Percentiles rank a stretch among this genome's conserved stretches.
Conservation (phyloP, 1,140 invertebrate species). For the Laupala kohalensis region DNA sequence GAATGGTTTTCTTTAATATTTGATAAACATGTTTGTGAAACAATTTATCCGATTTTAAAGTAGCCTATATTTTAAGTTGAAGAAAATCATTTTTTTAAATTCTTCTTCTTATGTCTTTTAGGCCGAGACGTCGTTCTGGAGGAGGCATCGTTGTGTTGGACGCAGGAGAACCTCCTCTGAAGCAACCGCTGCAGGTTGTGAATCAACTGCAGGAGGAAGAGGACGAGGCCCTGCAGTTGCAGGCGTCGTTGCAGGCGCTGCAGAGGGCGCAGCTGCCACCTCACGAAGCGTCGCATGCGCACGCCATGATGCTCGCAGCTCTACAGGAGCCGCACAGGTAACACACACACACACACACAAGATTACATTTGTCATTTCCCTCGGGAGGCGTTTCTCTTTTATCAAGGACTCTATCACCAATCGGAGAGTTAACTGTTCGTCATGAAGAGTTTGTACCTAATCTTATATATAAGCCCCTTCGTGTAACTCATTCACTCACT, state of each 20-base stretch:
- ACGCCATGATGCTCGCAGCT: conserved; percentile 47
- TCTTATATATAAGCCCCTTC: no score
- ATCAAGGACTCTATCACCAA: no score
- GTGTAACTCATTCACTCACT: no score
- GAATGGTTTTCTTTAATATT: not conserved
- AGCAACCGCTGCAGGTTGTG: conserved; percentile 29
- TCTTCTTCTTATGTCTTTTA: conserved; percentile 23
- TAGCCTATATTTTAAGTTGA: no score
- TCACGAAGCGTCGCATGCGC: conserved; percentile 25
- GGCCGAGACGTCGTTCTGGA: conserved; percentile 49
- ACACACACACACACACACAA: not conserved
- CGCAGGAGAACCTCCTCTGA: conserved; percentile 38
- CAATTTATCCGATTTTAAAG: not conserved
- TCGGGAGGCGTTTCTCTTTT: no score
- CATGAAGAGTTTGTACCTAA: no score
- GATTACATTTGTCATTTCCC: no score
- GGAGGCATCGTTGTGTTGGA: conserved; percentile 54
- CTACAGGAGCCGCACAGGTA: conserved; percentile 52
- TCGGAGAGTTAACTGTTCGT: no score
- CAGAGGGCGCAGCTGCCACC: no score
- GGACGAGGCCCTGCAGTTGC: conserved; percentile 46
- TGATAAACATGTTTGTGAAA: not conserved
- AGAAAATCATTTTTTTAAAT: no score
- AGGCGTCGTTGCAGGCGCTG: no score
- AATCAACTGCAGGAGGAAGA: conserved; percentile 38